Evolutionary conservation across 2,888 invertebrate species (phyloP).

Genomic region (Agrilus cyanescens): DNA sequence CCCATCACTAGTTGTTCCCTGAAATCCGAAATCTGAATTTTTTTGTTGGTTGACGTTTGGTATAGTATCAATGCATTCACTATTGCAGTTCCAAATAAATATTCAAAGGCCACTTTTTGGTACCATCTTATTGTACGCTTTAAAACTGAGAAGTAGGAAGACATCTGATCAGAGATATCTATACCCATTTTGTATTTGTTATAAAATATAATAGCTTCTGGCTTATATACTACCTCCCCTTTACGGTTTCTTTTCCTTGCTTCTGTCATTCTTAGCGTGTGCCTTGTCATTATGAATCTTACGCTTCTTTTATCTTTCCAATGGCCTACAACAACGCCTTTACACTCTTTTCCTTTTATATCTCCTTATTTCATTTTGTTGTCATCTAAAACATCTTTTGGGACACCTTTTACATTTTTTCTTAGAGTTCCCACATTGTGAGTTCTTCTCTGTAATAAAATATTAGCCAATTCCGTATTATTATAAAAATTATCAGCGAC

Average conservation of each 20-base stretch:
- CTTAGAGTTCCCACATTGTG: constrained; percentile 1
- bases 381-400: constrained; percentile 5
- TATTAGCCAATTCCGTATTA: constrained; percentile 8
- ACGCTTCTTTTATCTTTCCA: too few relatives aligned
- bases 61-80: background rate
- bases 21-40: too few relatives aligned
- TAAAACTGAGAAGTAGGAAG: constrained; percentile 9
- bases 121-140: constrained; percentile 1
- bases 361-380: constrained; percentile 4
- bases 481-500: constrained; percentile 11
- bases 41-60: too few relatives aligned
- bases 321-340: too few relatives aligned
- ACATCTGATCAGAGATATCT: too few relatives aligned
- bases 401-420: constrained; percentile 2
- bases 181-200: too few relatives aligned
- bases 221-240: too few relatives aligned
- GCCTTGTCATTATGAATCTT: constrained; percentile 1
- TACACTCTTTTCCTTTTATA: too few relatives aligned
- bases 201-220: too few relatives aligned
- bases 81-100: constrained; percentile 2
- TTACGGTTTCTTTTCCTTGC: too few relatives aligned
- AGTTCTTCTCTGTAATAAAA: constrained; percentile 3
- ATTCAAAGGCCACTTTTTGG: constrained; percentile 1
- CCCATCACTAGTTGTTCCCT: too few relatives aligned
- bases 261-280: too few relatives aligned